Base-by-base conservation (phyloP, 92 coral and sea anemone genomes). In the Phenganax subtilis region DNA sequence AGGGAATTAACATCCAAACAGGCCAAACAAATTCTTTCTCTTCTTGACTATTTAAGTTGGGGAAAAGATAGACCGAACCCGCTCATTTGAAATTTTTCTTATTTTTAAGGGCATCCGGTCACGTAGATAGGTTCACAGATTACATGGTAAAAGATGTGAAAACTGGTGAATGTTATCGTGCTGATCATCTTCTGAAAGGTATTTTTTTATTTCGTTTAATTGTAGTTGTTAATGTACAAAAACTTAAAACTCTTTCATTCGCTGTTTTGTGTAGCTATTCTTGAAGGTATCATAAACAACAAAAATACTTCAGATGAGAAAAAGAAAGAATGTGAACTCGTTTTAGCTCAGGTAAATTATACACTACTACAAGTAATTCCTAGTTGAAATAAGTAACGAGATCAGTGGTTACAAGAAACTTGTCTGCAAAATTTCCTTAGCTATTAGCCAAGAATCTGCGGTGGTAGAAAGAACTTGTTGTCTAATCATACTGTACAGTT, bases 131-230 rank as follows among this genome's bases (percentile, higher is more conserved):
- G 80, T 94, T 94, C 88, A 93, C 98, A 64, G 98, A 94, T 57
- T 87, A 72, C 66, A 94, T 94, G 98, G 98, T 94, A 15, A 94
- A 94, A 53, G 98, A 94, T 82, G 88, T 94, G 62, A 94, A 92
- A 87, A 92, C 97, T 85, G 98, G 98, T 28, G 98, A 94, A 61
- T 94, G 98, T 76, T 94, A 85, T 63, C 85, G 98, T 72, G 98
- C 98, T 14, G 98, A 94, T 80, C 98, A 94, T 85, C 89, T 94
- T 3, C 82, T 96, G 47, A 97, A 96, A 92, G 97, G 99, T 92
- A 68, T 37, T 0, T 44, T 31, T 3, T 31, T 3, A 16, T 37
- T 28, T 16, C 37, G 12, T 27, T 6, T 30, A 51, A 12, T 52
- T 6, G 53, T 6, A 69, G 52, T 9, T 12, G 15, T 12, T 73